Evolutionary conservation across 2,888 invertebrate species (phyloP), one percentile per base, ranked within the genome.

Genomic region (Volucella inanis): DNA sequence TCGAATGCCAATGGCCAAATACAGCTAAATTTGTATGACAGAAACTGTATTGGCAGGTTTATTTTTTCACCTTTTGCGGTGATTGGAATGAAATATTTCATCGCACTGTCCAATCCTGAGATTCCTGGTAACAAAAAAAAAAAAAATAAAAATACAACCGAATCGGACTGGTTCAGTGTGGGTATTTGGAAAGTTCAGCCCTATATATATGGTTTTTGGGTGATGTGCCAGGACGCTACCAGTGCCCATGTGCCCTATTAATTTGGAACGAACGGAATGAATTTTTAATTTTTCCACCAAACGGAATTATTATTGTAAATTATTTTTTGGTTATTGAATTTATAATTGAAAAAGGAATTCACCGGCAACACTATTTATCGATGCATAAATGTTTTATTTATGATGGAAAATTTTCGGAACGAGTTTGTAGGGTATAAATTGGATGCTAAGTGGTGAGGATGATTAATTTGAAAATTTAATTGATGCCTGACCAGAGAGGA

Each of bases 21-120:
- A 68, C 80, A 87, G 67, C 87, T 87, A 6, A 49, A 39, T 50
- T 88, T 87, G 49, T 83, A 88, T 45, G 74, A 65, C 39, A 38
- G 50, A 31, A 75, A 80, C 8, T 87, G 87, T 9, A 74, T 10
- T 2, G 85, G 81, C 39, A 75, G 61, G 1, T 54, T 49, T 8
- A 83, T 59, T 38, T 41, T 9, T 18, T 64, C 74, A 14, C 57
- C 74, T 10, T 65, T 78, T 31, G 49, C 52, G 10, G 79, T 84
- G 11, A 64, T n/a, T 12, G 83, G 68, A 49, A 41, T 12, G 39
- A 70, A 79, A 41, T 54, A 49, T 12, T 18, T 31, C 78, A 70
- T 78, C 11, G 14, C 31, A 9, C 39, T 57, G 47, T 11, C n/a
- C 14, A n/a, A 10, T 31, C 11, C 31, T 47, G 52, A 38, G 45